A percentile compares a stretch with the other conserved stretches of the same genome.
Conservation (phyloP, 2,113 vertebrate genomes). For the Pholis gunnellus region DNA sequence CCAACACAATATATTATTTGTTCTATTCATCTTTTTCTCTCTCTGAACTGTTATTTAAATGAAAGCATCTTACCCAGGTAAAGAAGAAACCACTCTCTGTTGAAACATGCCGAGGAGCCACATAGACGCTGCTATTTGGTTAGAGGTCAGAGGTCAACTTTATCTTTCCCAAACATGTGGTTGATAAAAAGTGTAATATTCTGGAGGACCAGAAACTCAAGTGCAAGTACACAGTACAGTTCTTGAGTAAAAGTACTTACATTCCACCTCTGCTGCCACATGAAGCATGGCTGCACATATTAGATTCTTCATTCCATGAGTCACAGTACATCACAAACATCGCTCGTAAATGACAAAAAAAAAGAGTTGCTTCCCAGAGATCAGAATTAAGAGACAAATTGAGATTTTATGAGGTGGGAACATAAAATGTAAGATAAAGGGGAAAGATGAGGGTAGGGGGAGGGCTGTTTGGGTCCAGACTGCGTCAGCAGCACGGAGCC, state of each 20-base stretch:
- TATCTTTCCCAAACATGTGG: neutral
- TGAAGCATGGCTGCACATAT: neutral
- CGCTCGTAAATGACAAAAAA: conserved; percentile 44
- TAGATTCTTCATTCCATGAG: neutral
- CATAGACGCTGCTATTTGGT: neutral
- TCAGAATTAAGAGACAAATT: conserved; percentile 29
- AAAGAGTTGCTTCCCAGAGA: conserved; percentile 1
- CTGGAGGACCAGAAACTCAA: neutral
- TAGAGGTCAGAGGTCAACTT: neutral
- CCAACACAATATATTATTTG: neutral
- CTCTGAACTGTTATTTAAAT: neutral
- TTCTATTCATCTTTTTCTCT: neutral
- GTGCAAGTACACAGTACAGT: neutral
- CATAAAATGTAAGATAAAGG: conserved; percentile 39
- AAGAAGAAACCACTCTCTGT: neutral
- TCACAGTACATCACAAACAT: neutral
- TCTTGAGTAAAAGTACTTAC: neutral
- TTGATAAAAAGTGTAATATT: neutral
- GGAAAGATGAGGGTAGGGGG: neutral
- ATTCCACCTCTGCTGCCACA: neutral
- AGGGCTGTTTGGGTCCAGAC: conserved; percentile 16
- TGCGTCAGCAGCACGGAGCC: conserved; percentile 39
- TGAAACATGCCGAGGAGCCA: neutral
- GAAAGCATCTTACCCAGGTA: neutral
- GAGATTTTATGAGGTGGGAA: conserved; percentile 62